Evolutionary conservation across 2,797 vertebrate species (phyloP).

Genomic region (Hemibagrus guttatus): DNA sequence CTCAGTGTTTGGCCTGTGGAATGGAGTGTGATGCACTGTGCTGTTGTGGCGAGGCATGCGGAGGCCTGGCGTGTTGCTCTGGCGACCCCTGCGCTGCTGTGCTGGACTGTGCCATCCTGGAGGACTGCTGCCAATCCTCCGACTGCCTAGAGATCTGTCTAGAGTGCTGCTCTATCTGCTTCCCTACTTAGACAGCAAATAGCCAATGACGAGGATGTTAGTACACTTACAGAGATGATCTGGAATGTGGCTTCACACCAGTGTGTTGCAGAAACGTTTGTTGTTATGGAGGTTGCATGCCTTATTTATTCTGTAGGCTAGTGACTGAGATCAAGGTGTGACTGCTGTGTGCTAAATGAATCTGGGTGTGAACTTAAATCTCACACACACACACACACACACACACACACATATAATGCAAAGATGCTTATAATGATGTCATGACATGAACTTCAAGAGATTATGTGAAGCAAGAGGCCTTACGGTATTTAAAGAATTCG

Average conservation of each 20-base stretch:
- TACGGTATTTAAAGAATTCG: slow-evolving; percentile 11
- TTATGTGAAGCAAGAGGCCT: slow-evolving; percentile 8
- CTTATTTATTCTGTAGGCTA: slow-evolving; percentile 29
- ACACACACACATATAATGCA: background rate
- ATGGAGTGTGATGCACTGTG: slow-evolving; percentile 66
- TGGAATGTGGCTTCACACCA: slow-evolving; percentile 22
- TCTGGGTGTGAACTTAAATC: background rate
- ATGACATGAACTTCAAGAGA: background rate
- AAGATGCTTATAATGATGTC: background rate
- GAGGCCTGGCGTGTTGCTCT: slow-evolving; percentile 58
- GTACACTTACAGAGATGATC: slow-evolving; percentile 11
- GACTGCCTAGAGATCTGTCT: slow-evolving; percentile 82
- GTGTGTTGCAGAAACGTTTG: slow-evolving; percentile 19
- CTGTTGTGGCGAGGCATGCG: slow-evolving; percentile 68
- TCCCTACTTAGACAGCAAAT: slow-evolving; percentile 70
- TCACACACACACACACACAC: background rate
- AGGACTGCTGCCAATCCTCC: slow-evolving; percentile 77
- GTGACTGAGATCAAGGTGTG: slow-evolving; percentile 19
- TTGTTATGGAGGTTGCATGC: slow-evolving; percentile 8
- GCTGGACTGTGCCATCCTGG: slow-evolving; percentile 75
- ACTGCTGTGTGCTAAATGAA: slow-evolving; percentile 19
- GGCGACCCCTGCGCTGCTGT: slow-evolving; percentile 70
- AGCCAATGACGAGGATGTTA: background rate
- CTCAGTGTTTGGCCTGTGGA: slow-evolving; percentile 72
- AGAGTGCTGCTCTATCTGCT: slow-evolving; percentile 84